Base-by-base conservation (phyloP, 30 jellyfish, hydroid and myxozoan species). In the Nemopilema nomurai region DNA sequence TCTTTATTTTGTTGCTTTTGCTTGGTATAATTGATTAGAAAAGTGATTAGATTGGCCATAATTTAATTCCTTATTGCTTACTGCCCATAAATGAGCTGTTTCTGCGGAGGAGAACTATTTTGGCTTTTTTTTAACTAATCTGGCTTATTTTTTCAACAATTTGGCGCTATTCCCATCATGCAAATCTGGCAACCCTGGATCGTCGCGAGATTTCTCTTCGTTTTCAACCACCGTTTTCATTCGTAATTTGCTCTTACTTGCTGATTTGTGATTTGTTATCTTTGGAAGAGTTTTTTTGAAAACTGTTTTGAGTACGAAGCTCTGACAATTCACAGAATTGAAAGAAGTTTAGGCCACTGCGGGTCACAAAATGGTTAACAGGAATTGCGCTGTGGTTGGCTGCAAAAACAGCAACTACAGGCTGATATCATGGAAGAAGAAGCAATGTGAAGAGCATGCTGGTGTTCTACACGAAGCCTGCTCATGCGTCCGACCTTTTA, bases 271-370 rank as follows among this genome's bases (percentile, higher is more conserved):
- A 21, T 73, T 65, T 73, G 83, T 51, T 73, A 28, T 51, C 83
- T 73, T 49, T n/a, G 83, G 83, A 73, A 73, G 69, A 73, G 83
- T 51, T 73, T 73, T n/a, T 73, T 73, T 73, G 23, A 20, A 67
- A 67, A 67, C 31, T 24, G 16, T 67, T 67, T 23, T 23, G 49
- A 67, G 77, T 24, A 67, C 31, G 30, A 23, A 23, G 33, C 51
- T 67, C 77, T 67, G 51, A 67, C 77, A 67, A 41, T 41, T 41
- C 57, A 41, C 57, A 41, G 57, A 41, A 41, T 41, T 41, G 57
- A 41, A 41, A 41, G 57, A 41, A 41, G 57, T 41, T 41, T 41
- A 41, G 57, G 57, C 57, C 57, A 41, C 57, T 13, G 57, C 57
- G 57, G 57, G 57, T 41, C 57, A 16, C 30, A 49, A 72, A 19